Evolutionary conservation across 2,113 vertebrate species (phyloP).

Genomic region (Neoarius graeffei): DNA sequence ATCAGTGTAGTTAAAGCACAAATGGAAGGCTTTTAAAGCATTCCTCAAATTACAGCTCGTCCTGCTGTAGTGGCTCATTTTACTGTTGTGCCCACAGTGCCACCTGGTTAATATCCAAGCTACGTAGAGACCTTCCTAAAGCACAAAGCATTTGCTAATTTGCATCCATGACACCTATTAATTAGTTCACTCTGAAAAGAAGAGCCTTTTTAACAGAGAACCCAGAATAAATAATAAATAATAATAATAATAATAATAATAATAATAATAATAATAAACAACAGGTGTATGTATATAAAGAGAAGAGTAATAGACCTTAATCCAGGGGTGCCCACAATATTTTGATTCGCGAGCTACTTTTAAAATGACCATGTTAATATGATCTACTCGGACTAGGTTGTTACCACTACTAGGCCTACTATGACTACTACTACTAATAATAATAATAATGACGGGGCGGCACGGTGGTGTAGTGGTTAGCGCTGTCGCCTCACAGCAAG

Average conservation of each 20-base stretch:
- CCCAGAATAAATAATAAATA: not conserved
- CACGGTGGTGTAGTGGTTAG: no score
- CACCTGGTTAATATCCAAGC: slow-evolving; percentile 44
- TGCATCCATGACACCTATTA: slow-evolving; percentile 35
- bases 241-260: not conserved
- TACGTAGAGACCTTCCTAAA: slow-evolving; percentile 31
- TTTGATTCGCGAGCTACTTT: no score
- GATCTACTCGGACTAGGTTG: no score
- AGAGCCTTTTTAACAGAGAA: not conserved
- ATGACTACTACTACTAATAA: no score
- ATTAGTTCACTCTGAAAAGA: slow-evolving; percentile 26
- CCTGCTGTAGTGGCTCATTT: not conserved
- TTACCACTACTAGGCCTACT: no score
- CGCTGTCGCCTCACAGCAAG: no score
- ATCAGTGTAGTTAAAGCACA: slow-evolving; percentile 26
- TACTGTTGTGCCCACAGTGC: not conserved
- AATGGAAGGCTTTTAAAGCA: slow-evolving; percentile 8
- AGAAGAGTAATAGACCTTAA: not conserved
- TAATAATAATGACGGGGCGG: no score
- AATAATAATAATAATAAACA: not conserved
- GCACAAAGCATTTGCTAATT: slow-evolving; percentile 29
- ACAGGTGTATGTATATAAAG: not conserved
- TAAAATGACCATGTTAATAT: no score
- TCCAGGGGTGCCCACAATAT: no score
- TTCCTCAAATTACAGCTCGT: slow-evolving; percentile 22